Evolutionary conservation across 2,888 invertebrate species (phyloP), one percentile per base, ranked within the genome.

Genomic region (Dolichomitus sp.): DNA sequence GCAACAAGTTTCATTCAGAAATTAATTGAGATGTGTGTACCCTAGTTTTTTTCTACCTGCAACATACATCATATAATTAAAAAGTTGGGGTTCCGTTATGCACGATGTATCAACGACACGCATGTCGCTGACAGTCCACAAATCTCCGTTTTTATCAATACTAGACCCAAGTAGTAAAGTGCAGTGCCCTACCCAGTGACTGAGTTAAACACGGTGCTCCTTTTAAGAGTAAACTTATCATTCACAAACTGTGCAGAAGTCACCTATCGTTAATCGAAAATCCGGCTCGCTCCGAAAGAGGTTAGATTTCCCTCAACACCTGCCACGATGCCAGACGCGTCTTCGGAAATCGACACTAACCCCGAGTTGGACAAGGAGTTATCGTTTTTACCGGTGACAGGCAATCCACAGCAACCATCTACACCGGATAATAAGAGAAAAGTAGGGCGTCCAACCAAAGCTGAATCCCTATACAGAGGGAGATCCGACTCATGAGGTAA

Each of bases 401-500:
- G 42, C 12, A 42, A 42, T 42, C 42, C 42, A 2, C 42, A 42
- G 42, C 42, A 42, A 4, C 2, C 42, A 42, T 7, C 42, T 42
- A 42, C 42, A 12, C 42, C 12, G 12, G 42, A 42, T 12, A 42
- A 42, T 11, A 42, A 42, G 42, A 42, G 37, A 37, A 61, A 37
- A 40, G 61, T 61, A 33, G 61, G 61, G 19, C 33, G 61, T 1
- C 61, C 37, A 12, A 17, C 37, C 6, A 61, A 37, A 61, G 37
- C 19, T 17, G 61, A 61, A 37, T 61, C 61, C 1, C 37, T 61
- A 37, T 19, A 61, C 37, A 61, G 61, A 37, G 61, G 61, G 9
- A 61, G 61, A 37, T 37, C 37, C 9, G 61, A 37, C 37, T 61
- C 61, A 19, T 33, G 37, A 0, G 61, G 61, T 61, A 61, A 61